Evolutionary conservation across 2,113 vertebrate genomes (phyloP), one percentile per base, ranked within the genome.

Genomic region (Dasypus novemcinctus): DNA sequence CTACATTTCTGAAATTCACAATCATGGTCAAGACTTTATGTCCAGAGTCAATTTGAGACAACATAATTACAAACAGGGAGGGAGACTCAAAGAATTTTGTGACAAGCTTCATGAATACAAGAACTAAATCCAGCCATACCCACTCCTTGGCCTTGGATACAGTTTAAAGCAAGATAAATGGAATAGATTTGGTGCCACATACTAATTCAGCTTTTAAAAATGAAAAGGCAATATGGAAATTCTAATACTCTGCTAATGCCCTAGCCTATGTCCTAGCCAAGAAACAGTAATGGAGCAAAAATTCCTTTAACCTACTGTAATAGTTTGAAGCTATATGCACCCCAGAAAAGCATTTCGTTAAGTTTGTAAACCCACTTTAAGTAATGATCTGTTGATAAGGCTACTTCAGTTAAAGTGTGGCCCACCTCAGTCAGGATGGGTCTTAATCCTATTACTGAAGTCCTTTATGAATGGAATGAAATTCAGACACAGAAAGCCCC

Each of bases 121-220:
- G 82, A 82, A 68, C 23, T 75, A 90, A 92, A 94, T 68, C 38
- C 83, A 92, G 27, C 72, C 20, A 49, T 33, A 89, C 64, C 66
- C 5, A 49, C 33, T 21, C 2, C 17, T 79, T 84, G 64, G 33
- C 10, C 21, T 88, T 89, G 36, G n/a, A 78, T 46, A 71, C 4
- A 57, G 33, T 84, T 89, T 89, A 89, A 69, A 66, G 84, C 6
- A 74, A 71, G 43, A 64, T 59, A 82, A 41, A 90, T 27, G 31
- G n/a, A 88, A 76, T 36, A 80, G 7, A 20, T 83, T 87, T 94
- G 4, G 20, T 69, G 46, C 4, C 17, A 69, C 6, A 54, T 78
- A 52, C 29, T 41, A 14, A 36, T 33, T 54, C 4, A 59, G 31
- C 11, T 33, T 23, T 76, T 83, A 49, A 79, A 91, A 57, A 59